Conservation (phyloP, 2,797 vertebrate genomes). For the Myoxocephalus aenaeus region DNA sequence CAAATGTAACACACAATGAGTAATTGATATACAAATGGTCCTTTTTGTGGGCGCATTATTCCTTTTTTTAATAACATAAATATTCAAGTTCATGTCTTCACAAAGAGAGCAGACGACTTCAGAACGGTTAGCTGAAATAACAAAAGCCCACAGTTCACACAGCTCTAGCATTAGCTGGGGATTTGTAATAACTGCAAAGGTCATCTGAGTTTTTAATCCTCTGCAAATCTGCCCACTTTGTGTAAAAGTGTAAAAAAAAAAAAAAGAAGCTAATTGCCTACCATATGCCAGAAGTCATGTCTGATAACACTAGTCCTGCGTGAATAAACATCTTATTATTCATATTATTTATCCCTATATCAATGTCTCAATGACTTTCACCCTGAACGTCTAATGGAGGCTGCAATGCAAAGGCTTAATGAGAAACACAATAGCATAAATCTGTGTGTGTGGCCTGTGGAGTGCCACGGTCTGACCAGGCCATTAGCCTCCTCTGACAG, state of each 20-base stretch:
- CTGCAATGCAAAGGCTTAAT: background rate
- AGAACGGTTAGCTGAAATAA: background rate
- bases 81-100: background rate
- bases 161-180: slow-evolving; percentile 8
- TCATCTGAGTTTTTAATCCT: slow-evolving; percentile 26
- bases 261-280: background rate
- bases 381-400: background rate
- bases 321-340: background rate
- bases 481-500: slow-evolving; percentile 43
- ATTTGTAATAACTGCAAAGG: slow-evolving; percentile 16
- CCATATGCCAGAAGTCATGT: slow-evolving; percentile 6
- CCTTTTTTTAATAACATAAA: background rate
- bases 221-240: slow-evolving; percentile 30
- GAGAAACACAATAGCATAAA: background rate
- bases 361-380: background rate
- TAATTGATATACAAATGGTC: background rate
- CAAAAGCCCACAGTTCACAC: background rate
- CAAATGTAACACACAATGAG: too few relatives aligned
- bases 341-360: background rate
- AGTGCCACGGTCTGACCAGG: slow-evolving; percentile 41
- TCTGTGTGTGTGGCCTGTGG: slow-evolving; percentile 10
- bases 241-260: background rate
- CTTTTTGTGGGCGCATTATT: background rate
- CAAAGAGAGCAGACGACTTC: background rate
- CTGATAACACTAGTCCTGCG: background rate